Evolutionary conservation across 2,888 invertebrate species (phyloP).

Genomic region (Folsomia manolachei): DNA sequence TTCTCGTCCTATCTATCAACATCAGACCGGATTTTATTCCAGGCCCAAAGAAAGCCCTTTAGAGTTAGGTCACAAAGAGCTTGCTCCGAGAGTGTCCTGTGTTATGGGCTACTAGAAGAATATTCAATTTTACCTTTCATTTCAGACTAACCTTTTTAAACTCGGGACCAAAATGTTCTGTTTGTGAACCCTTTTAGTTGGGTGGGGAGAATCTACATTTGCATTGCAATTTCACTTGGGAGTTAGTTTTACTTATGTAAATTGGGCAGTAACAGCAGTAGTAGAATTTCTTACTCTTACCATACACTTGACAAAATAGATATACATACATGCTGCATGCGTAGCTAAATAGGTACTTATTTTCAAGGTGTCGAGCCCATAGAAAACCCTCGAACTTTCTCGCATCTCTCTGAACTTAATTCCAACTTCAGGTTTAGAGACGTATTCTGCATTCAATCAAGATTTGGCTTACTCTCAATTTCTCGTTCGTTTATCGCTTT

Average conservation of each 20-base stretch:
- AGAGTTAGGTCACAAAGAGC: neutral
- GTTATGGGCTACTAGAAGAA: no score
- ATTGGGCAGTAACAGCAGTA: no score
- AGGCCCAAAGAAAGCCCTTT: neutral
- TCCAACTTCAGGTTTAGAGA: neutral
- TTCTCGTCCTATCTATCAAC: neutral
- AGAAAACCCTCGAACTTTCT: neutral
- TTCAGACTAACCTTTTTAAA: no score
- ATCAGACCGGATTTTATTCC: neutral
- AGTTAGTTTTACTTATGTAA: no score
- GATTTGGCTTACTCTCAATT: conserved; percentile 2
- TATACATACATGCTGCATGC: no score
- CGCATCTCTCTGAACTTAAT: neutral
- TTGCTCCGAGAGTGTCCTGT: neutral
- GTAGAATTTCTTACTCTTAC: no score
- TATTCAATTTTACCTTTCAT: neutral
- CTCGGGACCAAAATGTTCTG: no score
- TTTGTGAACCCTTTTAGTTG: no score
- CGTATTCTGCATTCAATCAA: neutral
- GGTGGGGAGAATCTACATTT: no score
- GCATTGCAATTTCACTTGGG: no score
- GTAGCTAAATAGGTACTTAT: no score
- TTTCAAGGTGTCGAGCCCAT: neutral
- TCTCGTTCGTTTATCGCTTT: neutral
- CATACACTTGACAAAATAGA: no score